Percentiles rank a stretch among this genome's conserved stretches.
Evolutionary conservation across 2,113 vertebrate species (phyloP).

Genomic region (Cettia cetti): DNA sequence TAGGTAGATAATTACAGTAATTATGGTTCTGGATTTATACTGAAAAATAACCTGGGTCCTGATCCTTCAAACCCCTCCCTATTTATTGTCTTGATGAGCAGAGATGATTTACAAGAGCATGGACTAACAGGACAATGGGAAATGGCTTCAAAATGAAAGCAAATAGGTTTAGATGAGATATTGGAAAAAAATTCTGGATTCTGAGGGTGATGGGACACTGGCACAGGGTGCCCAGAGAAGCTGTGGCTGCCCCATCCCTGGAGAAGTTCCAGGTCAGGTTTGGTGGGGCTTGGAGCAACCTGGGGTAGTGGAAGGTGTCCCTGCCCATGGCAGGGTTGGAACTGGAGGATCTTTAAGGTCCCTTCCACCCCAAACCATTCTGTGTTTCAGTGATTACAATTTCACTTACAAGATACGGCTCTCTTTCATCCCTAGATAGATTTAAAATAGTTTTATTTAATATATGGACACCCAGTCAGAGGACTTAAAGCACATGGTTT

Average conservation of each 20-base stretch:
- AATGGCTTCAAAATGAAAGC: not conserved
- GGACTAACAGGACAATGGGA: not conserved
- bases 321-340: accelerated
- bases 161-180: not conserved
- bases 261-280: accelerated
- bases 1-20: not conserved
- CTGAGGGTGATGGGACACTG: not conserved
- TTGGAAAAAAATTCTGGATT: not conserved
- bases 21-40: not conserved
- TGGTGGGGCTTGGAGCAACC: accelerated
- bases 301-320: not conserved
- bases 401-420: not conserved
- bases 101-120: not conserved
- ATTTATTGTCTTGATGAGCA: not conserved
- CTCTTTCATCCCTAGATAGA: not conserved
- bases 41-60: not conserved
- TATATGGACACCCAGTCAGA: not conserved
- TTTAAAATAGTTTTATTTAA: not conserved
- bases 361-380: not conserved
- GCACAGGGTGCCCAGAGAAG: not conserved
- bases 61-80: not conserved
- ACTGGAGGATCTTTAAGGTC: accelerated
- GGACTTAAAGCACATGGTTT: constrained; percentile 12
- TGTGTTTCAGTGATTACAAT: not conserved
- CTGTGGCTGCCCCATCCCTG: not conserved